A percentile compares a stretch with the other conserved stretches of the same genome.
These are phyloP conservation scores for Andrena fulva DNA, from an alignment of 2,888 invertebrate species.

Conservation along the genomic window DNA sequence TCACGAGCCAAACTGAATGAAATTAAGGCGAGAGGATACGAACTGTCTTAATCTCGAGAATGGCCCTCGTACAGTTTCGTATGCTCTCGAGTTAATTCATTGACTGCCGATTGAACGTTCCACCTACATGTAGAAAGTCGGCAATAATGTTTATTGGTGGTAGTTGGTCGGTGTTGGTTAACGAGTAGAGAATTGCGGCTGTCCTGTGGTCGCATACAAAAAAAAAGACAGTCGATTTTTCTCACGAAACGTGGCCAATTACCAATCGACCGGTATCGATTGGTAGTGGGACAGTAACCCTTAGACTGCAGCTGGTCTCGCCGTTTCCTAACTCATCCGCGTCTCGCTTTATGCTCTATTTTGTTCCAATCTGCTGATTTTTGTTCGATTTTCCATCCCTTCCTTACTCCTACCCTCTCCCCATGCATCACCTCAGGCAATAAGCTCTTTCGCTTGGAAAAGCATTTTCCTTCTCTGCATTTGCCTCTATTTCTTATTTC, in stretches of 20 bases:
- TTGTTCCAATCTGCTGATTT: conserved; percentile 46
- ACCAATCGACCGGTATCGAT: conserved; percentile 75
- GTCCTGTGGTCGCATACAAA: conserved; percentile 67
- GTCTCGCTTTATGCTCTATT: conserved; percentile 43
- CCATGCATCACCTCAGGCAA: not conserved
- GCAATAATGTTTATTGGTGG: conserved; percentile 68
- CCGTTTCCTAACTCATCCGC: conserved; percentile 61
- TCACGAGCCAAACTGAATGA: conserved; percentile 57
- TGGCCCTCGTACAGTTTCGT: conserved; percentile 52
- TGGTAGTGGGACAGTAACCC: conserved; percentile 55
- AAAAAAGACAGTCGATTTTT: conserved; percentile 56
- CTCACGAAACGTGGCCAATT: conserved; percentile 53
- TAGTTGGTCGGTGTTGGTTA: conserved; percentile 63
- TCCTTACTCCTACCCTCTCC: not conserved
- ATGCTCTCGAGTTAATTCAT: conserved; percentile 68
- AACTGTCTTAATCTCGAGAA: conserved; percentile 46
- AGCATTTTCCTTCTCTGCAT: conserved; percentile 7
- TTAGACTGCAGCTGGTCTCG: conserved; percentile 77
- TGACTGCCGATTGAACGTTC: conserved; percentile 68
- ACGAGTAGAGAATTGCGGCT: conserved; percentile 63
- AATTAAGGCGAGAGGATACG: conserved; percentile 58
- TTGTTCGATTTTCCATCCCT: conserved; percentile 40
- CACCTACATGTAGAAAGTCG: conserved; percentile 59
- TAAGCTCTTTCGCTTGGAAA: conserved; percentile 2
- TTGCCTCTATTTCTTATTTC: conserved; percentile 11